Evolutionary conservation across 2,888 invertebrate species (phyloP), one percentile per base, ranked within the genome.

Genomic region (Lumbricus terrestris): DNA sequence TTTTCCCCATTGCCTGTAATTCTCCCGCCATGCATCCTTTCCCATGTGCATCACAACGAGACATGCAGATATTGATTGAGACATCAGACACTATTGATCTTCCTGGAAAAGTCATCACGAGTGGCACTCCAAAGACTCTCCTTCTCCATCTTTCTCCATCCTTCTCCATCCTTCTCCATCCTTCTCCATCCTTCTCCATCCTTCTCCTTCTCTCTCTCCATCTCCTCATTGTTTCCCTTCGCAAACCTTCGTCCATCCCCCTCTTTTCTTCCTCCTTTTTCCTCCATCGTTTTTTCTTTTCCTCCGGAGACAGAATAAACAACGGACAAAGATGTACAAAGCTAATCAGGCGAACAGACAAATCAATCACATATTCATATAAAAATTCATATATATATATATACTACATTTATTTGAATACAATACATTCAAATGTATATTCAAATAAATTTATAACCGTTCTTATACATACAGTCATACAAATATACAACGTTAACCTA

Each of bases 101-200:
- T 69, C n/a, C 11, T n/a, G 29, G n/a, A n/a, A 69, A 47, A 69
- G 69, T n/a, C n/a, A 69, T n/a, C 69, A 69, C 54, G 93, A 91
- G 90, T 94, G 94, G 92, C 95, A 95, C 92, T 94, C 94, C 42
- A 95, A 95, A 95, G 18, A 6, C 34, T 85, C 37, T 18, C 29
- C 85, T 85, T 37, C 35, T 35, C 16, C 83, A 2, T 35, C 15
- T 20, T 18, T 16, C 88, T 37, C 88, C n/a, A n/a, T 88, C 88
- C 16, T 20, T 40, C 88, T 85, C 85, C 37, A 8, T 85, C 88
- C 38, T 11, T 40, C 40, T 38, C 88, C 40, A 18, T 23, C n/a
- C n/a, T n/a, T n/a, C n/a, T 40, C 34, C 40, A 3, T 88, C 20
- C 29, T 88, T 38, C 40, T 38, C 40, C 11, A 13, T 38, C 20